Evolutionary conservation across 2,888 invertebrate genomes (phyloP), one percentile per base, ranked within the genome.

Genomic region (Heliothis peltigera): DNA sequence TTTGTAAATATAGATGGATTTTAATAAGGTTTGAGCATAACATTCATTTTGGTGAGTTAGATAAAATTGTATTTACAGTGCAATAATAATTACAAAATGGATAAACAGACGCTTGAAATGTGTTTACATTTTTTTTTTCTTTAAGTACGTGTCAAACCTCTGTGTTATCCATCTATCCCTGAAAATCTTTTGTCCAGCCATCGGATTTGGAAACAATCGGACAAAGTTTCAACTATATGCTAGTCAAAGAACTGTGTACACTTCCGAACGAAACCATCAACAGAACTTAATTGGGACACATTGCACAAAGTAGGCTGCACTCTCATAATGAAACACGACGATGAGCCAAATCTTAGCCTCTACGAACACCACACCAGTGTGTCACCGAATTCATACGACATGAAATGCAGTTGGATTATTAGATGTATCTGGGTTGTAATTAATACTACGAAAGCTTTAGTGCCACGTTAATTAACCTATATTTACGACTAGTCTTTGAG

Each of bases 401-500:
- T 28, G 55, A 51, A 65, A 56, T 25, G 65, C 55, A 66, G 39
- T 60, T 32, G 22, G 51, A 52, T 65, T 65, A 52, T 55, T 39
- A 72, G n/a, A 52, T 32, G 18, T 8, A 44, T 71, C 28, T 52
- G 17, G 19, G 19, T 47, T 5, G 42, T 56, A 60, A 71, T 70
- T 55, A 64, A 64, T 59, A 55, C 46, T n/a, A 10, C 0, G 22
- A 52, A 44, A 47, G 39, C 25, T 55, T 51, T 18, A 46, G 44
- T 72, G 25, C 19, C 35, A 69, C 43, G 39, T 19, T 54, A 67
- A 64, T 75, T 74, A 54, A 44, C 32, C 49, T 44, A 52, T 60
- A 70, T 65, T 75, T 70, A 75, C 54, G 65, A 65, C 65, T 52
- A 58, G 47, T 49, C 44, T 73, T 57, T 60, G 65, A 57, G 59